phyloP scores from a whole-genome alignment of 2,888 invertebrate genomes.

The Nemotelus nigrinus region DNA sequence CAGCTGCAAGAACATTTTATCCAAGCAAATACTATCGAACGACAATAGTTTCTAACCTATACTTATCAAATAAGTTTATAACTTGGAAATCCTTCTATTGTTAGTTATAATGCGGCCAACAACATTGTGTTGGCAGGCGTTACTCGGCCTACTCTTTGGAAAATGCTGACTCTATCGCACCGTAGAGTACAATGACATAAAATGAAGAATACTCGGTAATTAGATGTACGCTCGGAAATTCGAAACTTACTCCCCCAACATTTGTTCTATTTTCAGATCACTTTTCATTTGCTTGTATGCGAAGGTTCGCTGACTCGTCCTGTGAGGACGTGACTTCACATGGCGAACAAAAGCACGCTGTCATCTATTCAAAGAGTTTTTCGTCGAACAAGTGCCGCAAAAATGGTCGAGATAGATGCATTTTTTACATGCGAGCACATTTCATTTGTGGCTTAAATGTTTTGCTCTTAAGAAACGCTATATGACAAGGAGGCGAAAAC shows the following conservation, averaged over 20 bases:
- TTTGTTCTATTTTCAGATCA: not conserved
- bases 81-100: no score
- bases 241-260: not conserved
- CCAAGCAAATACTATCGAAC: no score
- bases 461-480: not conserved
- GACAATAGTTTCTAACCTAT: no score
- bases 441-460: not conserved
- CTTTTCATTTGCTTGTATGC: not conserved
- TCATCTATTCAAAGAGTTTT: no score
- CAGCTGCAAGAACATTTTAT: no score
- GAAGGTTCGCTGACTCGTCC: constrained; percentile 3
- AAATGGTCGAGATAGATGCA: not conserved
- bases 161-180: not conserved
- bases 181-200: not conserved
- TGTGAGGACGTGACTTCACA: not conserved
- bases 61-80: no score
- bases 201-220: not conserved
- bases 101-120: no score
- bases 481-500: not conserved
- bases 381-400: no score
- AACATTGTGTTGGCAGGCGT: no score
- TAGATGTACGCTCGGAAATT: not conserved
- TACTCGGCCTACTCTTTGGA: not conserved
- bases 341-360: not conserved
- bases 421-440: not conserved